Conservation (phyloP, 2,797 vertebrate species). For the Chaetophractus vellerosus region DNA sequence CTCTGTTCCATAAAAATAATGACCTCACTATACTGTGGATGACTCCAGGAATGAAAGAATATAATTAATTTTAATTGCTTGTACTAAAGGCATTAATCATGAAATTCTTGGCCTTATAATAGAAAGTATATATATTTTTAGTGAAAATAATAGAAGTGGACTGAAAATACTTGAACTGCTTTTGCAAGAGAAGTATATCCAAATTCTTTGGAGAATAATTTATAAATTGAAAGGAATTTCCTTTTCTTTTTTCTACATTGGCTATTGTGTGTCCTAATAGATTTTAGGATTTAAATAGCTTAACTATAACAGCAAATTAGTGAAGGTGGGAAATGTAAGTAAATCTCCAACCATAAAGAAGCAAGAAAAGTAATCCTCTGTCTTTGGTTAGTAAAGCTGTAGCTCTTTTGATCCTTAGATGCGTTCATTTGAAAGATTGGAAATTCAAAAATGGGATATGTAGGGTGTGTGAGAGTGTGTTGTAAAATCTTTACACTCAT, state of each 20-base stretch:
- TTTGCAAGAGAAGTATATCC: slow-evolving; percentile 28
- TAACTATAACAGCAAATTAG: slow-evolving; percentile 55
- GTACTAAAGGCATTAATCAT: slow-evolving; percentile 82
- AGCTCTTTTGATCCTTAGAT: background rate
- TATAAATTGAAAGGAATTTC: slow-evolving; percentile 43
- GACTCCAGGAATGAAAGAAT: slow-evolving; percentile 83
- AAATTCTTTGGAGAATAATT: slow-evolving; percentile 54
- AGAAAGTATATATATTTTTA: slow-evolving; percentile 38
- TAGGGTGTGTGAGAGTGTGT: background rate
- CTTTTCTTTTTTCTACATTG: slow-evolving; percentile 57
- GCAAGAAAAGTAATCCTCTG: slow-evolving; percentile 11
- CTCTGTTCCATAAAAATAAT: slow-evolving; percentile 85
- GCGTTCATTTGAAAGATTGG: background rate
- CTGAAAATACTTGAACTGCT: slow-evolving; percentile 27
- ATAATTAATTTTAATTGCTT: slow-evolving; percentile 86
- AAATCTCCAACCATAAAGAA: slow-evolving; percentile 22
- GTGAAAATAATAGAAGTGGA: slow-evolving; percentile 24
- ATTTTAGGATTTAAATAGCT: slow-evolving; percentile 63
- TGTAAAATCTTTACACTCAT: background rate
- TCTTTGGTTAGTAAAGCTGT: background rate
- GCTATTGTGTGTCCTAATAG: background rate
- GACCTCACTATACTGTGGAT: slow-evolving; percentile 82
- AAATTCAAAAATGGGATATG: background rate
- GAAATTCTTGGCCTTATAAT: slow-evolving; percentile 81
- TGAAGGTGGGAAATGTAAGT: slow-evolving; percentile 66